These are phyloP conservation scores for Halcyon smyrnensis DNA, from an alignment of 2,797 vertebrate species.

Conservation along the genomic window DNA sequence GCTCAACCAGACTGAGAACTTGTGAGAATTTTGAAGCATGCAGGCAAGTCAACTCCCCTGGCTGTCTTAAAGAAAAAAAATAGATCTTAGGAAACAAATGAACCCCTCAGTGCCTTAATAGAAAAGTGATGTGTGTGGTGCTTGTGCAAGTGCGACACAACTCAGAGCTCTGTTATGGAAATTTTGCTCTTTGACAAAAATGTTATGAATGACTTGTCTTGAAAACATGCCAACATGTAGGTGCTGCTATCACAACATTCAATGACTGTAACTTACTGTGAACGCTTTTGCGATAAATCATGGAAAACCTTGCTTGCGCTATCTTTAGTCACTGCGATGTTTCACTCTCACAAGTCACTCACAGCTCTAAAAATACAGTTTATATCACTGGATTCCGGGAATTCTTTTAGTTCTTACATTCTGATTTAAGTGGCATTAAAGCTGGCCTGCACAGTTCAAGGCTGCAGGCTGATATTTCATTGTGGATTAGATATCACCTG, in stretches of 20 bases:
- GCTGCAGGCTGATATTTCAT: conserved; percentile 77
- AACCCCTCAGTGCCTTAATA: background rate
- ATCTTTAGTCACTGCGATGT: conserved; percentile 80
- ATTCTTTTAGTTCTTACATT: conserved; percentile 89
- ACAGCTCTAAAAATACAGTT: conserved; percentile 94
- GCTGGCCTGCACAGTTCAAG: conserved; percentile 78
- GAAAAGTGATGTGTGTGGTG: background rate
- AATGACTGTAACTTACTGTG: conserved; percentile 69
- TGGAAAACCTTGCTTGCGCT: conserved; percentile 80
- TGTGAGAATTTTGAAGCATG: background rate
- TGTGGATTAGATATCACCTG: conserved; percentile 84
- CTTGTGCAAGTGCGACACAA: background rate
- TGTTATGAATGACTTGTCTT: conserved; percentile 72
- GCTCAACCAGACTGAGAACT: background rate
- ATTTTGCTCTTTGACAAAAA: conserved; percentile 72
- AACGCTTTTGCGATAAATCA: conserved; percentile 79
- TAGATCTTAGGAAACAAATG: background rate
- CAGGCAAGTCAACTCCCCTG: background rate
- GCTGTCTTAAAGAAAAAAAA: background rate
- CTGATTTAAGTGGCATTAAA: conserved; percentile 91
- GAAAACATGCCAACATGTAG: conserved; percentile 49
- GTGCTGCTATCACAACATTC: conserved; percentile 72
- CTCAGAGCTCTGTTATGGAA: conserved; percentile 64
- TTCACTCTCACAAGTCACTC: conserved; percentile 82
- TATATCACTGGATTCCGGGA: conserved; percentile 89